phyloP scores from a whole-genome alignment of 2,113 vertebrate genomes.

The Tachuris rubrigastra region DNA sequence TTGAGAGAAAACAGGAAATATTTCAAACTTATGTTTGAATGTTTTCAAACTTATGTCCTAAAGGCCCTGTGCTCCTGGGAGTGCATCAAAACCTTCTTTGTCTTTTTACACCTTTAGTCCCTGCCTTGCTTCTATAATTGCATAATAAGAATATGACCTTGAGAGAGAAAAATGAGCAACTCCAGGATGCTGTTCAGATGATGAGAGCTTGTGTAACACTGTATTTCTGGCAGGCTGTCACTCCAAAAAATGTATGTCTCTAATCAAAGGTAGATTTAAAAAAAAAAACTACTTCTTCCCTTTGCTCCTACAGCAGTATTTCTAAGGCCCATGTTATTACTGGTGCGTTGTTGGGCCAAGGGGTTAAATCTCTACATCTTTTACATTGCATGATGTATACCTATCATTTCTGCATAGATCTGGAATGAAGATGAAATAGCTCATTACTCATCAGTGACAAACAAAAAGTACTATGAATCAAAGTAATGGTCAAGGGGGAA shows the following conservation, averaged over 20 bases:
- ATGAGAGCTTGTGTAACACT: slow-evolving; percentile 33
- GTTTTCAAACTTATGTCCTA: too few species aligned
- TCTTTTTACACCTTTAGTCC: background rate
- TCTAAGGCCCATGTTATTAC: background rate
- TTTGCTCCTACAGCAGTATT: background rate
- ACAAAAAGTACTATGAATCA: slow-evolving; percentile 46
- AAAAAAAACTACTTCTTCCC: background rate
- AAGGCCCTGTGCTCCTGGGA: background rate
- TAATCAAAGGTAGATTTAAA: background rate
- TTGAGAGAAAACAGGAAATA: background rate
- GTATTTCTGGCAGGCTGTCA: slow-evolving; percentile 1
- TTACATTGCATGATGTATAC: background rate
- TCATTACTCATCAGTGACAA: background rate
- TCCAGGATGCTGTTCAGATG: background rate
- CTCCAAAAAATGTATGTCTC: background rate
- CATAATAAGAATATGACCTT: slow-evolving; percentile 32
- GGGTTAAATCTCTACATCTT: background rate
- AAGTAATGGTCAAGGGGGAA: background rate
- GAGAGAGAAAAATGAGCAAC: background rate
- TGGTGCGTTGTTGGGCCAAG: background rate
- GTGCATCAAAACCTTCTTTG: background rate
- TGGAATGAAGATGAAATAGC: background rate
- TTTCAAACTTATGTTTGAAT: too few species aligned
- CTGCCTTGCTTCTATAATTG: background rate
- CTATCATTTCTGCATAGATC: background rate